Conservation (phyloP, 2,797 vertebrate genomes). For the Mormyrops attenuatus region DNA sequence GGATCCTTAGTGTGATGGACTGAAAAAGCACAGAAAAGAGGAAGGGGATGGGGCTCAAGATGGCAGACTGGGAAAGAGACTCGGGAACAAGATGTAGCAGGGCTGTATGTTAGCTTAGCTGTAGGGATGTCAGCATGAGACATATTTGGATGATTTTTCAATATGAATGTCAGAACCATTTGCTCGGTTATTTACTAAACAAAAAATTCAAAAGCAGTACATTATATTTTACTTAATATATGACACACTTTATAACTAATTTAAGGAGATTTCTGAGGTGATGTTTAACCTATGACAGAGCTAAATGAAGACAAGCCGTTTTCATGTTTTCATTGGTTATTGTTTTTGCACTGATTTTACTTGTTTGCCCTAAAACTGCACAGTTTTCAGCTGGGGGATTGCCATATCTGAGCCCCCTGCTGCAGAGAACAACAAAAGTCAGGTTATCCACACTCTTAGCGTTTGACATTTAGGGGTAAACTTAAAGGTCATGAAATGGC, state of each 20-base stretch:
- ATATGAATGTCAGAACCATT: not conserved
- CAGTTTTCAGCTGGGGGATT: constrained; percentile 47
- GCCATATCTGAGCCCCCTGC: constrained; percentile 31
- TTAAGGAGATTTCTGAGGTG: not conserved
- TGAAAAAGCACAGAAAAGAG: not conserved
- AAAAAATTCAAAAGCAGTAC: not conserved
- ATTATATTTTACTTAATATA: not conserved
- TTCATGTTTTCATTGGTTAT: not conserved
- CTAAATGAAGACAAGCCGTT: not conserved
- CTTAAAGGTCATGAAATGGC: constrained; percentile 55
- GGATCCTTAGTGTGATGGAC: not conserved
- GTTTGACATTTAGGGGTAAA: constrained; percentile 41
- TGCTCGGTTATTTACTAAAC: not conserved
- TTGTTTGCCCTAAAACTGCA: not conserved
- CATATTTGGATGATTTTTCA: not conserved
- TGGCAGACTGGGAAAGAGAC: not conserved
- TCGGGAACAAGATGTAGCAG: not conserved
- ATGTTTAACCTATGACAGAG: not conserved
- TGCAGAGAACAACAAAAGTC: constrained; percentile 36
- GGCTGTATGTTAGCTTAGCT: not conserved
- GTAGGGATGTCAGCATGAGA: not conserved
- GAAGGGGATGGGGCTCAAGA: not conserved
- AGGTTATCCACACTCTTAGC: constrained; percentile 39
- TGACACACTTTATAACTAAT: not conserved
- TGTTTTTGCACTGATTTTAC: not conserved